Conservation (phyloP, 2,797 vertebrate species). For the Malacoctenus gilli region DNA sequence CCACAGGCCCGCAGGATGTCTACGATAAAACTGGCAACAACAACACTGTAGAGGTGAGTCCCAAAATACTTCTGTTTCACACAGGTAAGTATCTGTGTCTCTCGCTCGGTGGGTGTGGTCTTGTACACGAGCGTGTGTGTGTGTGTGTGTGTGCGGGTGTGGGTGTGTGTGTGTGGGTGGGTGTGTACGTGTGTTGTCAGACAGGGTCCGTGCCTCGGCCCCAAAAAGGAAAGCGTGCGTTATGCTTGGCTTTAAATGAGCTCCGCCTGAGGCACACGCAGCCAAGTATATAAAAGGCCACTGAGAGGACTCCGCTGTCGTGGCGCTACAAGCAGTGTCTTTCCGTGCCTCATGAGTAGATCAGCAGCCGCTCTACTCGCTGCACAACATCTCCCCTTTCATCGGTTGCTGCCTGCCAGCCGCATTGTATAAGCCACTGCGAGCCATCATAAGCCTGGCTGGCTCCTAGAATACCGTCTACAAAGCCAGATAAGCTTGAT, state of each 20-base stretch:
- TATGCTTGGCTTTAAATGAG: slow-evolving; percentile 68
- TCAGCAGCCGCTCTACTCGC: slow-evolving; percentile 53
- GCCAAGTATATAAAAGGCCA: slow-evolving; percentile 57
- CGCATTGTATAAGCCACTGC: slow-evolving; percentile 60
- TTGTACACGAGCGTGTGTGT: slow-evolving; percentile 21
- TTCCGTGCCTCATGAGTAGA: slow-evolving; percentile 56
- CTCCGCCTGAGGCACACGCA: slow-evolving; percentile 59
- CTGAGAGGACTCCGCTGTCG: slow-evolving; percentile 53
- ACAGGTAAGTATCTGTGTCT: slow-evolving; percentile 67
- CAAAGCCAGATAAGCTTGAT: slow-evolving; percentile 67
- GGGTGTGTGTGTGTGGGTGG: slow-evolving; percentile 35
- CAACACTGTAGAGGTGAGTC: slow-evolving; percentile 96
- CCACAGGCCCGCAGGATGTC: slow-evolving; percentile 91
- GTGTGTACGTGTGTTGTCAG: slow-evolving; percentile 21
- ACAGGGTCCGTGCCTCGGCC: slow-evolving; percentile 48
- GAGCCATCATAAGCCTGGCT: slow-evolving; percentile 60
- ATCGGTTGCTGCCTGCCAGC: slow-evolving; percentile 60
- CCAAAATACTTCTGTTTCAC: slow-evolving; percentile 50
- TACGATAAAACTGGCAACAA: slow-evolving; percentile 90
- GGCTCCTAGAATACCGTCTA: slow-evolving; percentile 60
- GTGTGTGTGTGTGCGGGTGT: slow-evolving; percentile 11
- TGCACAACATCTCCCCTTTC: slow-evolving; percentile 57
- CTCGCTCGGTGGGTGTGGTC: slow-evolving; percentile 40
- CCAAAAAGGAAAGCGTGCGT: slow-evolving; percentile 58
- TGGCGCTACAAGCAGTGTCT: slow-evolving; percentile 38